These are phyloP conservation scores for Cinclus mexicanus DNA, from an alignment of 2,113 vertebrate species.

Conservation along the genomic window DNA sequence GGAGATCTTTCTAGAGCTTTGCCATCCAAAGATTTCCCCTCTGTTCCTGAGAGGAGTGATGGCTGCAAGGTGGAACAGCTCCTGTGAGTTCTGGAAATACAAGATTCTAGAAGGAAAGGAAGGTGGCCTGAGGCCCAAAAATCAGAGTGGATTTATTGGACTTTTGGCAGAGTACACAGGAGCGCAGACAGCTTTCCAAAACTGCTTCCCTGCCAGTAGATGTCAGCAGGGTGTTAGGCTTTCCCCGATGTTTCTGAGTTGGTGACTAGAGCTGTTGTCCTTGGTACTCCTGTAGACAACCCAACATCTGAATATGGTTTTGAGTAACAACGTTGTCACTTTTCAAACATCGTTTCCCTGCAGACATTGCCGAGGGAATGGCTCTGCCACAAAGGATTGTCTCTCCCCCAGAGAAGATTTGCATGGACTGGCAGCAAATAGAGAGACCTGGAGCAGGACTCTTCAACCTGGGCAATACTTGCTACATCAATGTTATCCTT, in stretches of 20 bases:
- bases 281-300: not conserved
- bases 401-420: conserved; percentile 83
- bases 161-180: not conserved
- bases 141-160: not conserved
- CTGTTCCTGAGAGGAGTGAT: accelerated
- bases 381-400: conserved; percentile 82
- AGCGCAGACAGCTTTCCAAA: not conserved
- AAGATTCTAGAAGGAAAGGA: not conserved
- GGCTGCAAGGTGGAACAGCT: not conserved
- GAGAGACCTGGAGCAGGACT: conserved; percentile 87
- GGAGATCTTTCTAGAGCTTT: not conserved
- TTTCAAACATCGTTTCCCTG: not conserved
- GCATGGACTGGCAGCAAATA: conserved; percentile 84
- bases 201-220: not conserved
- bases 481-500: conserved; percentile 88
- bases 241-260: not conserved
- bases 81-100: not conserved
- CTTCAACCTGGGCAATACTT: conserved; percentile 89
- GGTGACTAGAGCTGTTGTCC: not conserved
- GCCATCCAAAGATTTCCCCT: not conserved
- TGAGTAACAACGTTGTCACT: not conserved
- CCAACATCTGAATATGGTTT: not conserved
- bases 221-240: not conserved
- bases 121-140: not conserved
- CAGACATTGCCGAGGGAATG: conserved; percentile 79